phyloP scores from a whole-genome alignment of 2,797 vertebrate genomes.

The Chaenodraco wilsoni region DNA sequence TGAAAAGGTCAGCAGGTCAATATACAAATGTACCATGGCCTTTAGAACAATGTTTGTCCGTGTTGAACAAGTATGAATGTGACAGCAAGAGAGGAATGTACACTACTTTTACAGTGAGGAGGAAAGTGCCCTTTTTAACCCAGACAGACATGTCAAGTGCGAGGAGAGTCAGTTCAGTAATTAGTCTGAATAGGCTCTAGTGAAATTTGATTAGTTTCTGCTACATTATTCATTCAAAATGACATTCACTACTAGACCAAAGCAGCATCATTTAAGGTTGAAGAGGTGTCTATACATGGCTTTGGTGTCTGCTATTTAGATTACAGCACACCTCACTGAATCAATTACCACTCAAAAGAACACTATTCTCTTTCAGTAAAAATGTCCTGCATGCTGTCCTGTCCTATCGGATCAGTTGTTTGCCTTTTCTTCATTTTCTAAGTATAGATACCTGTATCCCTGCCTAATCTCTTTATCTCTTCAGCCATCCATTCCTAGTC shows the following conservation, averaged over 20 bases:
- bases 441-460: background rate
- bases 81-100: constrained; percentile 29
- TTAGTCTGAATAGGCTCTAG: background rate
- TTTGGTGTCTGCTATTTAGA: constrained; percentile 12
- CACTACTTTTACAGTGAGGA: constrained; percentile 27
- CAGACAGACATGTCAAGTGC: constrained; percentile 27
- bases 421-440: constrained; percentile 4
- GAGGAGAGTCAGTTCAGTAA: background rate
- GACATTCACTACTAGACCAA: background rate
- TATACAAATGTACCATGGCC: constrained; percentile 30
- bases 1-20: constrained; percentile 43
- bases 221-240: constrained; percentile 11
- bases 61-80: constrained; percentile 33
- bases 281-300: constrained; percentile 14
- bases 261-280: constrained; percentile 4
- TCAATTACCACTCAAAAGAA: constrained; percentile 20
- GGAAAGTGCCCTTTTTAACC: constrained; percentile 46
- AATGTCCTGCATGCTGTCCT: constrained; percentile 13
- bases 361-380: constrained; percentile 2
- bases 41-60: constrained; percentile 65
- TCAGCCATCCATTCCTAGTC: background rate
- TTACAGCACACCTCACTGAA: constrained; percentile 14
- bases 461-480: constrained; percentile 21
- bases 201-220: constrained; percentile 10
- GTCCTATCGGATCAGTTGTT: background rate